Evolutionary conservation across 2,888 invertebrate genomes (phyloP), one percentile per base, ranked within the genome.

Genomic region (Entomobrya multifasciata): DNA sequence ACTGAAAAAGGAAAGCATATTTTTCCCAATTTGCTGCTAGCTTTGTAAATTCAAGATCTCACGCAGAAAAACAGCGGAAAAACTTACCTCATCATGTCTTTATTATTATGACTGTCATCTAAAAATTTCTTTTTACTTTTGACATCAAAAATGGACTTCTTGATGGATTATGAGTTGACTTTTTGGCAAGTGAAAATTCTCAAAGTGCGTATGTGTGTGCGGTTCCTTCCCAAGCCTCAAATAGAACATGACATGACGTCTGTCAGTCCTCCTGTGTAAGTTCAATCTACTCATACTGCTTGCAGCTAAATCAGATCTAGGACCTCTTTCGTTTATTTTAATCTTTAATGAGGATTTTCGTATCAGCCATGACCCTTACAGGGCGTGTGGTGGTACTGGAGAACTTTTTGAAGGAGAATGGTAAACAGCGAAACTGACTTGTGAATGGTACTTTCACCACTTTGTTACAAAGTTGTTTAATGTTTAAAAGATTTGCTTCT

Each of bases 41-140:
- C 17, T 22, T 30, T 17, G 36, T 62, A 36, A 17, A 30, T 25
- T 52, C 3, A 30, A 36, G n/a, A n/a, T 22, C 22, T 17, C 70
- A 70, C 47, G 70, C 57, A 57, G n/a, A 77, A n/a, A n/a, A 77
- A 77, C 77, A 65, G 67, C 67, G 49, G 57, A 67, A 74, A 36
- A 84, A 77, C 57, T 52, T 49, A 72, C 85, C 79, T 60, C 85
- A 79, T 86, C 79, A 77, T 76, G 60, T 86, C 72, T 86, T 86
- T 57, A 79, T 74, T 86, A 86, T 79, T 79, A 77, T 55, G 17
- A 55, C 30, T 52, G 25, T 67, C 70, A 85, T 85, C 70, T 47
- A n/a, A 60, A 62, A 70, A 72, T 60, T 52, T 72, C 44, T 79
- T 79, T 79, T 47, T 22, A 72, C 36, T 86, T 86, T 44, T 79